phyloP scores from a whole-genome alignment of 30 jellyfish, hydroid and myxozoan genomes.

The Morbakka virulenta region DNA sequence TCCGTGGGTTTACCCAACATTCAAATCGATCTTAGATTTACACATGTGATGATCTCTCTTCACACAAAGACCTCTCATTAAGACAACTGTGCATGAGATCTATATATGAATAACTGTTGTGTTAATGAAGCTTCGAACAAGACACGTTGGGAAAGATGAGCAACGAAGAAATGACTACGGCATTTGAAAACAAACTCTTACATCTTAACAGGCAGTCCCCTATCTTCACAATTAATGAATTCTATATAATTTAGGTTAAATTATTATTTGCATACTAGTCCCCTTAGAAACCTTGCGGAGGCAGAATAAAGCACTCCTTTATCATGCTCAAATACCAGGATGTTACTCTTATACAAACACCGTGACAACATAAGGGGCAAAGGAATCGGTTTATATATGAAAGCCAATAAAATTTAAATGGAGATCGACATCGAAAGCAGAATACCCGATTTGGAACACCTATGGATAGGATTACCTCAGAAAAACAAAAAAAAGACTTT shows the following conservation, averaged over 20 bases:
- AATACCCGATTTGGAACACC: conserved; percentile 4
- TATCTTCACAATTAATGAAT: conserved; percentile 5
- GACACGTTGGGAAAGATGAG: conserved; percentile 2
- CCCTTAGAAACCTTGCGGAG: conserved; percentile 5
- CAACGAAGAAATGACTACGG: neutral
- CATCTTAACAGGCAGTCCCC: conserved; percentile 8
- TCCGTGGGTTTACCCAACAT: neutral
- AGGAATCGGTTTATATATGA: conserved; percentile 7
- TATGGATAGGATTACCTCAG: conserved; percentile 14
- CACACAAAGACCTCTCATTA: neutral
- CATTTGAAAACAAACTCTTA: conserved; percentile 2
- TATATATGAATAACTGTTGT: neutral
- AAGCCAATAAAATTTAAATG: neutral
- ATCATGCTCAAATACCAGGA: conserved; percentile 1
- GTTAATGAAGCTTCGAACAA: neutral
- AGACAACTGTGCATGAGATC: conserved; percentile 3
- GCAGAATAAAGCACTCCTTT: conserved; percentile 11
- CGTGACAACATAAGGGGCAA: conserved; percentile 3
- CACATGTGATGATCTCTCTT: conserved; percentile 6
- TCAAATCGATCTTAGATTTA: neutral
- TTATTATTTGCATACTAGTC: neutral
- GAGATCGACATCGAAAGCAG: neutral
- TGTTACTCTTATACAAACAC: too few relatives aligned
- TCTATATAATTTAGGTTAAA: neutral
- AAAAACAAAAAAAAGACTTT: neutral